Evolutionary conservation across 2,113 vertebrate species (phyloP), one percentile per base, ranked within the genome.

Genomic region (Dicerorhinus sumatrensis): DNA sequence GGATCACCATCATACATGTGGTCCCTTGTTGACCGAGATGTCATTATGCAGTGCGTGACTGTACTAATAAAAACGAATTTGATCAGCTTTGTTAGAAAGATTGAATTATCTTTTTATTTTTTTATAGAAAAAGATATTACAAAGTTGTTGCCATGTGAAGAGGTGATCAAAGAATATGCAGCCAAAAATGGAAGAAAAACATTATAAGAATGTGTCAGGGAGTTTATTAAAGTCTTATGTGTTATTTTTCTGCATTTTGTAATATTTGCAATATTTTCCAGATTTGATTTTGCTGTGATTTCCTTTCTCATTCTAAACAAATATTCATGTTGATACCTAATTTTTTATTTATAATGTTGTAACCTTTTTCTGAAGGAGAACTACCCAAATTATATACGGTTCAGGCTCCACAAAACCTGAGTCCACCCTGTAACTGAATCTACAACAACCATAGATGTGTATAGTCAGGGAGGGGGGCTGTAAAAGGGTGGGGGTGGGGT

Each of bases 281-380:
- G 8, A 81, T 63, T 81, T 85, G 21, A 51, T 89, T 95, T 97
- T 84, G 18, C 63, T 94, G 6, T 86, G 60, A 73, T 48, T 85
- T 56, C 39, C 48, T 69, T 75, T 87, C 51, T 92, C 10, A 85
- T 65, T 39, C 81, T 51, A 91, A 62, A 76, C 23, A 56, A 85
- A 91, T 72, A 36, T 62, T 89, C 79, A 31, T 62, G 8, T 42
- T 86, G 31, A 58, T 56, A 16, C 7, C 25, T 88, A 60, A 54
- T 23, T 86, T 93, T 95, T 17, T 46, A 69, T 54, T 91, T 14
- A 56, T 86, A 90, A 46, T 8, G 6, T 48, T 54, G 5, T 25
- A 36, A 70, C 5, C 27, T 81, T 51, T 56, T 95, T 36, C 54
- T 72, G 18, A 89, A 93, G 81, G 25, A 87, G 76, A 85, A 31